Base-by-base conservation (phyloP, 37 sponge, comb jelly and placozoan genomes). In the Petrosia ficiformis region DNA sequence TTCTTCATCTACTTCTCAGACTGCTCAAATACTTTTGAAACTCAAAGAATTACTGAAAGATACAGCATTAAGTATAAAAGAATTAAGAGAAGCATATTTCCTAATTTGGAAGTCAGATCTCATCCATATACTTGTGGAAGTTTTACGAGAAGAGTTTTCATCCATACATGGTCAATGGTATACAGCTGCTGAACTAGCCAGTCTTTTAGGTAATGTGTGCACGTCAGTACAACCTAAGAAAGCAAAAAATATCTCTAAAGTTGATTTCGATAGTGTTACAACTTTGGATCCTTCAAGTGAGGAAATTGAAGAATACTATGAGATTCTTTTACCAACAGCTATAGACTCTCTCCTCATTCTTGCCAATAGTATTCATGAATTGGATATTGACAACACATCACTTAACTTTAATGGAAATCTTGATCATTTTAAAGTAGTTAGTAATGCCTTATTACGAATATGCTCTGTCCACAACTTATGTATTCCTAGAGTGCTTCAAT, bases 71-170 rank as follows among this genome's bases (percentile, higher is more conserved):
- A 61, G 5, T 29, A 6, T n/a, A 5, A n/a, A 24, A 33, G 60
- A 56, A 22, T 38, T 58, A 5, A 35, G 42, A 37, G 30, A 32
- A 11, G 52, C 78, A n/a, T 42, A 54, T 22, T 21, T 61, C 10
- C 74, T 67, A 33, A 77, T 90, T 34, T 90, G 90, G 90, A 25
- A 68, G 11, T 44, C 28, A 35, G 90, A 80, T 32, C 59, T 90
- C 10, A n/a, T 90, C 21, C 85, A 90, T 22, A 24, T 84, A 0
- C 58, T 70, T 28, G 79, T 90, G 32, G 90, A 85, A 38, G 71
- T 65, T 1, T 70, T 85, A 24, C 65, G 86, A 35, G 71, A 80
- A 22, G 86, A 90, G 34, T 85, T 76, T 32, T 32, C 80, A 39
- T 1, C 39, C n/a, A 14, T 48, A 19, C 14, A 14, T 48, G 86